Percentiles rank a stretch among this genome's conserved stretches.
Conservation (phyloP, 2,797 vertebrate genomes). For the Peromyscus melanophrys region DNA sequence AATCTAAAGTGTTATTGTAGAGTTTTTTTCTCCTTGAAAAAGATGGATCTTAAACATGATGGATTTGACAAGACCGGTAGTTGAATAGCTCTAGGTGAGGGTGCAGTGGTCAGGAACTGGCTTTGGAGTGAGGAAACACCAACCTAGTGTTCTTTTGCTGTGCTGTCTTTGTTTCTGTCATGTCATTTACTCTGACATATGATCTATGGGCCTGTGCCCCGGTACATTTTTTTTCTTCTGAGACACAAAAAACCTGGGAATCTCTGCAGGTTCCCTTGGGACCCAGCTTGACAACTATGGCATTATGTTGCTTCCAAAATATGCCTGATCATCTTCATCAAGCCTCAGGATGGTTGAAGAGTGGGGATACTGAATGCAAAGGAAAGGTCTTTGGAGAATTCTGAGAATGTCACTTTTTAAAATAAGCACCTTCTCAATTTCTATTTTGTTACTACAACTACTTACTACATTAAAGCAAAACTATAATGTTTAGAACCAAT, state of each 20-base stretch:
- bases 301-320: neutral
- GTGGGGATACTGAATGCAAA: neutral
- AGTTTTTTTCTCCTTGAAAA: neutral
- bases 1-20: neutral
- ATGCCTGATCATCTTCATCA: neutral
- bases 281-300: neutral
- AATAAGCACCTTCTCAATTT: constrained; percentile 18
- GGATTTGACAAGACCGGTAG: neutral
- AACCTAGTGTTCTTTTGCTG: neutral
- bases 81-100: neutral
- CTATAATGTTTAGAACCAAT: neutral
- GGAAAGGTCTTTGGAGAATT: constrained; percentile 24
- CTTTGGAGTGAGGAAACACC: neutral
- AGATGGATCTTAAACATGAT: constrained; percentile 7
- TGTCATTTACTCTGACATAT: neutral
- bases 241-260: neutral
- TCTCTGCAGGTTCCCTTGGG: neutral
- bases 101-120: neutral
- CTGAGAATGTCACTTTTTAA: constrained; percentile 52
- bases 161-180: neutral
- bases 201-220: neutral
- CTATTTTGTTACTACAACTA: constrained; percentile 52
- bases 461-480: constrained; percentile 45
- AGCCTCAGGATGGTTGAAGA: neutral
- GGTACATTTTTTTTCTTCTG: neutral